Evolutionary conservation across 1,140 invertebrate genomes (phyloP), one percentile per base, ranked within the genome.

Genomic region (Physella acuta): DNA sequence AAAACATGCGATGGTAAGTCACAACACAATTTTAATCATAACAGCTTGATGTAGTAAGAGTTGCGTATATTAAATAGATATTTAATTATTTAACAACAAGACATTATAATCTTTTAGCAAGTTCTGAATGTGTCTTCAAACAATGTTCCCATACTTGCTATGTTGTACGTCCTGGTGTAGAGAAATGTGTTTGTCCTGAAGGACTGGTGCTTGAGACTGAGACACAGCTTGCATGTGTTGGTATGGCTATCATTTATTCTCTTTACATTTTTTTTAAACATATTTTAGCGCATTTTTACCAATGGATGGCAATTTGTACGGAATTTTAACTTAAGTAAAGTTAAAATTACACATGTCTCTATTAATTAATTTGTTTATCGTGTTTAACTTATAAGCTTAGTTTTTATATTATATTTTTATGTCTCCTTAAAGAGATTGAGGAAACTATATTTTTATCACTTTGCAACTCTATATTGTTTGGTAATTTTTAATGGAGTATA

Each of bases 161-260:
- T 20, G 30, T 58, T 11, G 20, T 28, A 24, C 28, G 8, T 31
- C 8, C 20, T 28, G 55, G 55, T 4, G 5, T 4, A 30, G 55
- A 58, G 30, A 2, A 28, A 30, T 58, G 55, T 58, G 55, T 30
- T 5, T 58, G 55, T 31, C 55, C 55, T 58, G 8, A 58, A 5
- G 55, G 26, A 4, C 26, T 58, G 4, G 55, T 30, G 3, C 26
- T 58, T n/a, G 55, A 58, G 5, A 14, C 28, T 5, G 55, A 14
- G n/a, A 30, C n/a, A 58, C 55, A 58, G 30, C 55, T 58, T 2
- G 3, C 17, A 8, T 58, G 55, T 58, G 55, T 58, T 58, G 55
- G 55, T 58, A 58, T 30, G 55, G 8, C 20, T 8, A 44, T 8
- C 8, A 8, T 11, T 44, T 44, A 44, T 44, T 44, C 20, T 44